A percentile compares a stretch with the other conserved stretches of the same genome.
phyloP scores from a whole-genome alignment of 2,888 invertebrate species.

The Lasioglossum pauxillum region DNA sequence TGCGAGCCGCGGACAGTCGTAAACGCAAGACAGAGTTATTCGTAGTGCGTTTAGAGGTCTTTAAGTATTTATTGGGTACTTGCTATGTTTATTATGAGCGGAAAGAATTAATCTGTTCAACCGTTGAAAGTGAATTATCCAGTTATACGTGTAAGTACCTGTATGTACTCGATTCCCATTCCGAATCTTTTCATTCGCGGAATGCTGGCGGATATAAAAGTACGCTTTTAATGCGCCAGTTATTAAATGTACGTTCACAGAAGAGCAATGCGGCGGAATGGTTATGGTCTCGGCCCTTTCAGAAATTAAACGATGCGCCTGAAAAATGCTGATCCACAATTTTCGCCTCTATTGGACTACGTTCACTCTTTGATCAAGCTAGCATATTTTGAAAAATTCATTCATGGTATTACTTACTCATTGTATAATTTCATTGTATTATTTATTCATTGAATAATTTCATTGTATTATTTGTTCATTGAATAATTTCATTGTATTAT shows the following conservation, averaged over 20 bases:
- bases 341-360: not conserved
- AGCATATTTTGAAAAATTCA: no score
- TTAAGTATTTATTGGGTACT: conserved; percentile 11
- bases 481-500: no score
- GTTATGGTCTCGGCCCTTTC: not conserved
- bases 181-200: not conserved
- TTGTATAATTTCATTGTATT: no score
- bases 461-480: no score
- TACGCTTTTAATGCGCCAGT: not conserved
- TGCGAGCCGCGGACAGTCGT: conserved; percentile 5
- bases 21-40: conserved; percentile 11
- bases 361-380: not conserved
- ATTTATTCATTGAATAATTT: no score
- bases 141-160: not conserved
- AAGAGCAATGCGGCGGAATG: not conserved
- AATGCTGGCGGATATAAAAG: not conserved
- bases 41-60: not conserved
- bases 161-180: not conserved
- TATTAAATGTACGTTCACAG: not conserved
- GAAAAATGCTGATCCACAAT: not conserved
- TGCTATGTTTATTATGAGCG: conserved; percentile 5
- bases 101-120: not conserved
- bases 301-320: not conserved
- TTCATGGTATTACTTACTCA: no score
- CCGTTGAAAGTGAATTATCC: conserved; percentile 11